Percentiles rank a stretch among this genome's conserved stretches.
phyloP scores from a whole-genome alignment of 2,797 vertebrate genomes.

The Labeo calbasu region DNA sequence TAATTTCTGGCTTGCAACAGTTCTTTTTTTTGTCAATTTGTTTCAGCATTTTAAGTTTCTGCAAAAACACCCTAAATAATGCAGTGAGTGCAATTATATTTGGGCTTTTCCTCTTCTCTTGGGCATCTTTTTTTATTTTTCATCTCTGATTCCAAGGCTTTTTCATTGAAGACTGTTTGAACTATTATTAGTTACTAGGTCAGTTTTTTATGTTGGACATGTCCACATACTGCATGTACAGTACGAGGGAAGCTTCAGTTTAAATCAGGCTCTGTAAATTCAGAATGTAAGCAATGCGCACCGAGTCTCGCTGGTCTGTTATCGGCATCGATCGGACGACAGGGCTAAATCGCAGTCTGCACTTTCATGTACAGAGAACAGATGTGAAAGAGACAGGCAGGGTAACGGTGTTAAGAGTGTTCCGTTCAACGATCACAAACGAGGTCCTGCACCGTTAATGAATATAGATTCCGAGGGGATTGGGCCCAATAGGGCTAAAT shows the following conservation, averaged over 20 bases:
- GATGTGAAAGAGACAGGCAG: background rate
- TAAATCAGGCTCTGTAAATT: constrained; percentile 20
- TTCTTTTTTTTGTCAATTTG: background rate
- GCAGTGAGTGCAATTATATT: background rate
- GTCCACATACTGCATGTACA: background rate
- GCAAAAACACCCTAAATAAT: background rate
- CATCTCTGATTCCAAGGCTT: background rate
- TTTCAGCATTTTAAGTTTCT: background rate
- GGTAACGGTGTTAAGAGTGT: constrained; percentile 32
- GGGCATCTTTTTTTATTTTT: constrained; percentile 13
- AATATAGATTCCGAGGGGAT: constrained; percentile 29
- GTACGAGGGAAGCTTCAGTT: background rate
- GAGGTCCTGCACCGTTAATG: constrained; percentile 16
- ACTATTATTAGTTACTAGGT: background rate
- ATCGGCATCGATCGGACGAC: background rate
- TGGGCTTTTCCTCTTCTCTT: background rate
- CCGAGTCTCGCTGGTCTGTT: background rate
- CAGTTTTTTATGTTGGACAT: background rate
- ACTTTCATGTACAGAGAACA: constrained; percentile 14
- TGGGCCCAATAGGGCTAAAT: constrained; percentile 7
- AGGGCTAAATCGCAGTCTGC: background rate
- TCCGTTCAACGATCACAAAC: constrained; percentile 17
- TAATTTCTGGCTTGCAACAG: background rate
- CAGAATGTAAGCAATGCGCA: background rate
- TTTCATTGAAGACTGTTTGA: constrained; percentile 7